phyloP scores from a whole-genome alignment of 2,888 invertebrate genomes.

The Morinoia aosen region DNA sequence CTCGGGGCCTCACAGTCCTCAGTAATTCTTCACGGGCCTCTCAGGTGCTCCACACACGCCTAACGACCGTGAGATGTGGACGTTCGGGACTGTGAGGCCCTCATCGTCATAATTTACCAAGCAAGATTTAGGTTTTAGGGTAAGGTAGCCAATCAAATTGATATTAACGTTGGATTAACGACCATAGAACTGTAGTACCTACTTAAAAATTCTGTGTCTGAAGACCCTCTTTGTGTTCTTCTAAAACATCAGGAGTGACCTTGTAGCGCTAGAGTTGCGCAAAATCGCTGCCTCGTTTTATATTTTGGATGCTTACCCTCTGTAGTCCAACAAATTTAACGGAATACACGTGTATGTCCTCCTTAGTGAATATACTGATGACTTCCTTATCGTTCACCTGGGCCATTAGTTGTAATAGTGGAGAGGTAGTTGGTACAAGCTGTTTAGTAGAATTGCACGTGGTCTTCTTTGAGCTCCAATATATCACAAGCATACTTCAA shows the following conservation, averaged over 20 bases:
- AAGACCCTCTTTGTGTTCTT: background rate
- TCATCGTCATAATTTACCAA: background rate
- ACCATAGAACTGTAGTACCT: background rate
- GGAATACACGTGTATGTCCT: too few relatives aligned
- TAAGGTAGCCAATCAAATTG: background rate
- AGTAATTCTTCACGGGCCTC: background rate
- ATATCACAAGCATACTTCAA: background rate
- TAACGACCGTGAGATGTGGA: background rate
- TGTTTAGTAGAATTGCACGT: background rate
- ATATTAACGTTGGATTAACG: too few relatives aligned
- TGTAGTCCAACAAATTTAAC: too few relatives aligned
- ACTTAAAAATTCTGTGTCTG: background rate
- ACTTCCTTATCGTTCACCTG: too few relatives aligned
- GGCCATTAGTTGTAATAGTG: too few relatives aligned
- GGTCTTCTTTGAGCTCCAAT: background rate
- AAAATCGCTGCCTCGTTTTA: too few relatives aligned
- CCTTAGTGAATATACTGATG: too few relatives aligned
- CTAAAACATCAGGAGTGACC: too few relatives aligned
- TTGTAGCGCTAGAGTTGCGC: too few relatives aligned
- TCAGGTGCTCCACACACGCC: background rate
- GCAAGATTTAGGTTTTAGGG: background rate
- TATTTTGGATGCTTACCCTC: too few relatives aligned
- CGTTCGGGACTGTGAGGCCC: background rate
- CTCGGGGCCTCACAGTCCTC: background rate
- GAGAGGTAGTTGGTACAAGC: background rate